Percentiles rank a stretch among this genome's conserved stretches.
Evolutionary conservation across 2,113 vertebrate genomes (phyloP).

Genomic region (Brachyhypopomus gauderio): DNA sequence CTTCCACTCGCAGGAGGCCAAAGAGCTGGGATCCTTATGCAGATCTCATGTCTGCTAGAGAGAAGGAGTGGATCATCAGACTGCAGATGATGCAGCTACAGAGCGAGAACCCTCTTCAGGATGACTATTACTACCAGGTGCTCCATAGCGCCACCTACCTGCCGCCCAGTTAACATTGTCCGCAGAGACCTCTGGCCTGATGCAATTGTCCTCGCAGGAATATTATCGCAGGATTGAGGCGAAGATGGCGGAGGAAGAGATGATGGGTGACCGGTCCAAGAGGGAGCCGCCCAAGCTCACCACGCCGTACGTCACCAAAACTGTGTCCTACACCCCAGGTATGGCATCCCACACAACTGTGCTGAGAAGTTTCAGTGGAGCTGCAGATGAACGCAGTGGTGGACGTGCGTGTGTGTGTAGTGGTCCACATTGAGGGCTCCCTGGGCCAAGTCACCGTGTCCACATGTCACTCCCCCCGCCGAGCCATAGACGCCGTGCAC

Average conservation of each 20-base stretch:
- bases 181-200: not conserved
- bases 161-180: not conserved
- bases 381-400: not conserved
- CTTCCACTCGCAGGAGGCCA: conserved; percentile 68
- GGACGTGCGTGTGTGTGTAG: conserved; percentile 63
- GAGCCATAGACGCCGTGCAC: conserved; percentile 88
- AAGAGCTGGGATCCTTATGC: conserved; percentile 80
- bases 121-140: conserved; percentile 98
- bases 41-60: conserved; percentile 85
- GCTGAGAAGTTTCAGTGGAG: not conserved
- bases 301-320: conserved; percentile 89
- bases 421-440: conserved; percentile 91
- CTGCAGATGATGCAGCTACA: conserved; percentile 96
- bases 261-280: conserved; percentile 77
- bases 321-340: conserved; percentile 85
- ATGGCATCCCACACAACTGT: conserved; percentile 1
- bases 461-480: conserved; percentile 91
- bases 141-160: not conserved
- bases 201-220: conserved; percentile 66
- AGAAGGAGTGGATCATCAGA: conserved; percentile 93
- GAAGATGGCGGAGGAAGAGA: conserved; percentile 84
- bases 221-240: conserved; percentile 86
- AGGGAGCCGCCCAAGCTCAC: conserved; percentile 85
- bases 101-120: conserved; percentile 84
- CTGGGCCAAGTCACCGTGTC: conserved; percentile 93